Conservation (phyloP, 2,888 invertebrate species). For the Anodontia alba region DNA sequence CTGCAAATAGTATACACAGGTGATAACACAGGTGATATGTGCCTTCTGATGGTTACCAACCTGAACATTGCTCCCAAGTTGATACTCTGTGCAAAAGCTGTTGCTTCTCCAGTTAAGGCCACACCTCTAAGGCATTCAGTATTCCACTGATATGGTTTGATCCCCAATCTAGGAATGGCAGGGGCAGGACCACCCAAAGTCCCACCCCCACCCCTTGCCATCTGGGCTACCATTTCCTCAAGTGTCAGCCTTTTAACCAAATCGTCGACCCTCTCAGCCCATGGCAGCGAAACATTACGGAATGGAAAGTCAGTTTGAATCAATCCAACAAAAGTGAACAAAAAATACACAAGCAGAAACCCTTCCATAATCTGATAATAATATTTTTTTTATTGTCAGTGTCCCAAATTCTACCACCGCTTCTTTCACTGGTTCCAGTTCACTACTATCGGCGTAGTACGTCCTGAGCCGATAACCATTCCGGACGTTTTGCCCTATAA, state of each 20-base stretch:
- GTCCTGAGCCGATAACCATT: too few relatives aligned
- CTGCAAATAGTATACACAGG: too few relatives aligned
- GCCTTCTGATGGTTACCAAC: too few relatives aligned
- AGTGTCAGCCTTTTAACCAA: slow-evolving; percentile 68
- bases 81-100: slow-evolving; percentile 81
- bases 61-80: slow-evolving; percentile 81
- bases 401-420: too few relatives aligned
- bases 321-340: too few relatives aligned
- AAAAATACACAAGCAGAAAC: too few relatives aligned
- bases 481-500: too few relatives aligned
- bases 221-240: slow-evolving; percentile 66
- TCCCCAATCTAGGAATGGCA: slow-evolving; percentile 73
- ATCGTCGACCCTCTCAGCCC: slow-evolving; percentile 70
- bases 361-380: too few relatives aligned
- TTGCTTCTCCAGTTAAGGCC: slow-evolving; percentile 76
- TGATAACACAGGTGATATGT: too few relatives aligned
- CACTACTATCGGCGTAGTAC: too few relatives aligned
- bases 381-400: too few relatives aligned
- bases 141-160: slow-evolving; percentile 78
- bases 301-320: slow-evolving; percentile 60
- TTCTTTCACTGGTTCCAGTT: too few relatives aligned
- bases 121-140: slow-evolving; percentile 81
- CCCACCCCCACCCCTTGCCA: slow-evolving; percentile 58
- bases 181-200: slow-evolving; percentile 74
- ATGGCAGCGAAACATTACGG: slow-evolving; percentile 64